A percentile compares a stretch with the other conserved stretches of the same genome.
phyloP scores from a whole-genome alignment of 2,888 invertebrate genomes.

The Panorpa germanica region DNA sequence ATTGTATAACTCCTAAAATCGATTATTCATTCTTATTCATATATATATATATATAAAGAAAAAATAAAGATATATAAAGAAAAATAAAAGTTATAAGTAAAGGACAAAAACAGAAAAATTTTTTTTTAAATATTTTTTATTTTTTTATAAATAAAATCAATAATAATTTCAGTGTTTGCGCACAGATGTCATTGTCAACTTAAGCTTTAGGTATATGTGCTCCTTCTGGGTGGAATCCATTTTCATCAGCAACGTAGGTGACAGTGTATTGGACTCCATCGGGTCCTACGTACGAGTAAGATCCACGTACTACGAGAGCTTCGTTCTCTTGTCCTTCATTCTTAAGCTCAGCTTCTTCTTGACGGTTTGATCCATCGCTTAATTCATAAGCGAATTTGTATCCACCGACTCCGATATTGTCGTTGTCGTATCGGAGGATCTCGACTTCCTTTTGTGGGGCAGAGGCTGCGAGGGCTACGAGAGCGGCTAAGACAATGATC shows the following conservation, averaged over 20 bases:
- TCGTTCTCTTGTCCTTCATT: slow-evolving; percentile 31
- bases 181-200: too few relatives aligned
- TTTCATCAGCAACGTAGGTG: slow-evolving; percentile 17
- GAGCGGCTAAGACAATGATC: slow-evolving; percentile 24
- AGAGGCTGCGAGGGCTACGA: slow-evolving; percentile 21
- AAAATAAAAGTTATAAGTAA: too few relatives aligned
- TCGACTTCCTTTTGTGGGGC: slow-evolving; percentile 28
- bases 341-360: slow-evolving; percentile 16
- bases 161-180: too few relatives aligned
- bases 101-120: too few relatives aligned
- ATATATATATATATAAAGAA: too few relatives aligned
- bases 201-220: slow-evolving; percentile 23
- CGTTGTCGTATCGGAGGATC: slow-evolving; percentile 33
- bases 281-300: slow-evolving; percentile 16
- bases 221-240: slow-evolving; percentile 22
- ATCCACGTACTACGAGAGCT: slow-evolving; percentile 16
- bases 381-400: slow-evolving; percentile 23
- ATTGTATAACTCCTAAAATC: too few relatives aligned
- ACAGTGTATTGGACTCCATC: slow-evolving; percentile 18
- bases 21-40: too few relatives aligned
- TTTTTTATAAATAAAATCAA: too few relatives aligned
- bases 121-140: too few relatives aligned
- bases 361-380: slow-evolving; percentile 17
- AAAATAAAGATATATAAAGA: too few relatives aligned
- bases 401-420: slow-evolving; percentile 33